Evolutionary conservation across 2,113 vertebrate genomes (phyloP).

Genomic region (Poeciliopsis turrubarensis): DNA sequence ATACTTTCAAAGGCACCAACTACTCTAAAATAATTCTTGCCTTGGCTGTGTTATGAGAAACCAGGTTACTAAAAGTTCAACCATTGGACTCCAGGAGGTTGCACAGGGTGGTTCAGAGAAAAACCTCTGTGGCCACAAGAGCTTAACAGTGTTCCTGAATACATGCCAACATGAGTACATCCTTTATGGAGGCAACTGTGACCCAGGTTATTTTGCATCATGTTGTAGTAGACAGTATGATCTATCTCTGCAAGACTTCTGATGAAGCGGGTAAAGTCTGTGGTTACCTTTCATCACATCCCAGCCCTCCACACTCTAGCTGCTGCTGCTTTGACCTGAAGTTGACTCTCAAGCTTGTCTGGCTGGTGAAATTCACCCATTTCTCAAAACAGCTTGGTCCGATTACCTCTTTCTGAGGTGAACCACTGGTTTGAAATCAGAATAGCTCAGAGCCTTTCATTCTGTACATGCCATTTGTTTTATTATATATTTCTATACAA

Average conservation of each 20-base stretch:
- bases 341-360: conserved; percentile 8
- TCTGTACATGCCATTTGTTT: background rate
- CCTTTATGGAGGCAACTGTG: conserved; percentile 22
- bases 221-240: conserved; percentile 19
- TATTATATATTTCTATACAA: background rate
- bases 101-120: conserved; percentile 32
- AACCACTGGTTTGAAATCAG: conserved; percentile 8
- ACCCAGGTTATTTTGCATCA: conserved; percentile 36
- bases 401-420: background rate
- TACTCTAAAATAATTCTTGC: conserved; percentile 19
- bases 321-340: conserved; percentile 19
- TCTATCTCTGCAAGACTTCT: conserved; percentile 28
- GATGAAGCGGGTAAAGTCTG: conserved; percentile 26
- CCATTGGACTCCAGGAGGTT: conserved; percentile 26
- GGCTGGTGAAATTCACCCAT: background rate
- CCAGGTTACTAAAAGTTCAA: conserved; percentile 58
- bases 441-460: background rate
- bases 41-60: conserved; percentile 2
- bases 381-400: conserved; percentile 24
- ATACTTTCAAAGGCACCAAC: no score
- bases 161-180: conserved; percentile 21
- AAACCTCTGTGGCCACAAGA: conserved; percentile 10
- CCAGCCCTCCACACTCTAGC: background rate
- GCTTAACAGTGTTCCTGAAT: background rate
- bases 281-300: conserved; percentile 13